Conservation (phyloP, 1,140 invertebrate genomes). For the Yoshiicerus persimilis region DNA sequence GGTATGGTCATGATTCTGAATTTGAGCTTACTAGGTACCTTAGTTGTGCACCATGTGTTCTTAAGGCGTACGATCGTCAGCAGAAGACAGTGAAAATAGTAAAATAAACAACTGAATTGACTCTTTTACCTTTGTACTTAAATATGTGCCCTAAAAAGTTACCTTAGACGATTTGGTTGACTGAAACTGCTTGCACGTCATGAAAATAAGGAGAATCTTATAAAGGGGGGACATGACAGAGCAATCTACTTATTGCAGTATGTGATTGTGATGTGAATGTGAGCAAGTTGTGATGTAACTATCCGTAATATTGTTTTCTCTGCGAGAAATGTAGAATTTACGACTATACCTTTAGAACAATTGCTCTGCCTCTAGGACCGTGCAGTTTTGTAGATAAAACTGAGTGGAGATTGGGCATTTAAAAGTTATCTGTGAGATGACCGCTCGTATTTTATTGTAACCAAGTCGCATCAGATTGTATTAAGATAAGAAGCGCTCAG, state of each 20-base stretch:
- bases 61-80: background rate
- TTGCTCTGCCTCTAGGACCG: background rate
- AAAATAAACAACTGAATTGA: background rate
- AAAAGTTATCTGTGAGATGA: conserved; percentile 27
- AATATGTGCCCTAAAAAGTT: background rate
- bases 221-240: background rate
- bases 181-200: background rate
- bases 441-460: conserved; percentile 25
- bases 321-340: background rate
- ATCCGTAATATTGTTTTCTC: background rate
- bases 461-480: conserved; percentile 11
- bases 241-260: background rate
- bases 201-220: background rate
- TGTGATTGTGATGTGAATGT: background rate
- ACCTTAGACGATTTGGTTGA: background rate
- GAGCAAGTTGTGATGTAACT: background rate
- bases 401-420: conserved; percentile 26
- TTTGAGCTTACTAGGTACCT: background rate
- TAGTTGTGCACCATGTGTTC: background rate
- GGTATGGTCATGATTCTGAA: background rate
- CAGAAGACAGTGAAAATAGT: background rate
- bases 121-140: background rate
- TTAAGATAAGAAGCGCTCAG: conserved; percentile 6
- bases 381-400: conserved; percentile 1
- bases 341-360: background rate